phyloP scores from a whole-genome alignment of 30 jellyfish, hydroid and myxozoan species.

The Morbakka virulenta region DNA sequence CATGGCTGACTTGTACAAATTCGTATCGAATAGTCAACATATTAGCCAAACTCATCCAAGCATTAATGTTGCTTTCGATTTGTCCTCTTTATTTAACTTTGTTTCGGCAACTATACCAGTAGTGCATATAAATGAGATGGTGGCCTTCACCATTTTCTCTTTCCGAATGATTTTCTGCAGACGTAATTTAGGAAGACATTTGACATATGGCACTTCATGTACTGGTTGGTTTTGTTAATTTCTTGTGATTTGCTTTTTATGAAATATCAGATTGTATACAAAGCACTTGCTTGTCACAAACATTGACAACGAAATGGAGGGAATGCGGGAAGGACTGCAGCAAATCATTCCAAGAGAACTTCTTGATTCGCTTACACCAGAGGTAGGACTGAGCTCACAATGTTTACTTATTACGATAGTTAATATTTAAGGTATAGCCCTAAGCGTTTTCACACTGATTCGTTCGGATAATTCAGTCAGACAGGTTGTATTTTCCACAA shows the following conservation, averaged over 20 bases:
- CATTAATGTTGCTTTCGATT: too few species aligned
- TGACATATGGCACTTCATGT: too few species aligned
- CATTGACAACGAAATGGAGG: constrained; percentile 53
- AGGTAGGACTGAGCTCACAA: constrained; percentile 34
- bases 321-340: constrained; percentile 68
- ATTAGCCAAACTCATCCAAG: too few species aligned
- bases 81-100: too few species aligned
- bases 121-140: too few species aligned
- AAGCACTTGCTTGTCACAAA: constrained; percentile 41
- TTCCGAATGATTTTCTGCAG: too few species aligned
- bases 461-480: background rate
- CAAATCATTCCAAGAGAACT: constrained; percentile 85
- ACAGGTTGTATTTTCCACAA: background rate
- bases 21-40: too few species aligned
- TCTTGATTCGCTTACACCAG: constrained; percentile 77
- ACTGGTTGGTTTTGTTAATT: background rate
- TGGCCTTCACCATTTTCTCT: too few species aligned
- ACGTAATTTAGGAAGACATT: too few species aligned
- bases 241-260: background rate
- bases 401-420: background rate
- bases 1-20: too few species aligned
- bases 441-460: background rate
- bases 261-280: constrained; percentile 49
- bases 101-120: too few species aligned
- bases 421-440: background rate